phyloP scores from a whole-genome alignment of 2,888 invertebrate species.

The Chaetoderma sp. region DNA sequence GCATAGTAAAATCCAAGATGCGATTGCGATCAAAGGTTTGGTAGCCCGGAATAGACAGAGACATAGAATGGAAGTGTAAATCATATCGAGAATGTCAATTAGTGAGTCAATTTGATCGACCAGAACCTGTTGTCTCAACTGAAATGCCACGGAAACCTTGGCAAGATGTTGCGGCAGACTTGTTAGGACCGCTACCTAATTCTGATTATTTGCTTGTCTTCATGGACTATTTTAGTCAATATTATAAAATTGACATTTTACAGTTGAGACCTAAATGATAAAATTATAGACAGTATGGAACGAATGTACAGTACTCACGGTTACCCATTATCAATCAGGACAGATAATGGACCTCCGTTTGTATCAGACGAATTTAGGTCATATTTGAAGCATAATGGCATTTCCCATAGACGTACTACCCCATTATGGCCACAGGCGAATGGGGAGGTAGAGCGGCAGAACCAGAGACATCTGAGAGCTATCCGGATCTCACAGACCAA shows the following conservation, averaged over 20 bases:
- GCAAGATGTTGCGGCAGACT: constrained; percentile 24
- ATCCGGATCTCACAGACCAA: constrained; percentile 33
- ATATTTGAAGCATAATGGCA: constrained; percentile 27
- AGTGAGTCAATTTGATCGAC: background rate
- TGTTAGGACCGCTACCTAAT: constrained; percentile 26
- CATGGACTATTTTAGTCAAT: constrained; percentile 22
- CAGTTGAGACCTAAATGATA: background rate
- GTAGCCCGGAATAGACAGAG: constrained; percentile 44
- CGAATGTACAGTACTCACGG: constrained; percentile 22
- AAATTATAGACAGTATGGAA: background rate
- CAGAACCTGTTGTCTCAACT: constrained; percentile 11
- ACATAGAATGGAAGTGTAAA: constrained; percentile 15
- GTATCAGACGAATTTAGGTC: constrained; percentile 23
- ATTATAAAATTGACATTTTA: constrained; percentile 6
- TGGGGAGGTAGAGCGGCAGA: constrained; percentile 39
- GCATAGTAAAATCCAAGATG: constrained; percentile 22
- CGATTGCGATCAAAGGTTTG: constrained; percentile 38
- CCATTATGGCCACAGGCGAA: constrained; percentile 38
- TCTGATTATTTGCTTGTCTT: constrained; percentile 22
- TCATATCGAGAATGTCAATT: constrained; percentile 28
- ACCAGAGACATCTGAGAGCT: constrained; percentile 34
- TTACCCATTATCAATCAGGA: constrained; percentile 26
- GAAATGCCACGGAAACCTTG: constrained; percentile 24
- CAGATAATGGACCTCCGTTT: constrained; percentile 39
- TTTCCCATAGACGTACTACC: constrained; percentile 27